Conservation (phyloP, 1,140 invertebrate genomes). For the Atta cephalotes region DNA sequence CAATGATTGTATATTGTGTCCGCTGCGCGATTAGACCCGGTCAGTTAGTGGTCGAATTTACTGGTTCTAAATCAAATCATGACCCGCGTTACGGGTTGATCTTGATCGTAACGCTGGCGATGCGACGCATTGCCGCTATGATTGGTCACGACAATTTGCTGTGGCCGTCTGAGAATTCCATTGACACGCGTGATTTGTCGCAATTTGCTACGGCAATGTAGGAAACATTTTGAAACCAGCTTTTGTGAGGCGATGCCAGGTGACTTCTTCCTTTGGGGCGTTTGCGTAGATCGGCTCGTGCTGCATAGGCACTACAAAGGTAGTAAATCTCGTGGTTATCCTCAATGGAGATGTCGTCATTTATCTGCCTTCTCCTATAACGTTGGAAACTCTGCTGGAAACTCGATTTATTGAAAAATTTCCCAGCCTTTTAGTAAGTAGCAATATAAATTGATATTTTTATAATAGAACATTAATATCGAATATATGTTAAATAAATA, state of each 20-base stretch:
- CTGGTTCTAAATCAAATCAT: slow-evolving; percentile 54
- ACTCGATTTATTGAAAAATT: background rate
- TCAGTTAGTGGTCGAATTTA: slow-evolving; percentile 67
- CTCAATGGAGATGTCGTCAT: slow-evolving; percentile 71
- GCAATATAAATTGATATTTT: background rate
- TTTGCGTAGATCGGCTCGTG: slow-evolving; percentile 70
- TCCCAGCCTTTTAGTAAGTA: background rate
- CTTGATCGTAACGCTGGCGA: slow-evolving; percentile 23
- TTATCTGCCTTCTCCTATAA: slow-evolving; percentile 45
- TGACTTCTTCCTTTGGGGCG: slow-evolving; percentile 68
- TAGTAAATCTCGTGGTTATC: slow-evolving; percentile 77
- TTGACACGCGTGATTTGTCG: slow-evolving; percentile 78
- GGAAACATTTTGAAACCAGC: slow-evolving; percentile 70
- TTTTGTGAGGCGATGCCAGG: slow-evolving; percentile 76
- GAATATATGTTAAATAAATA: background rate
- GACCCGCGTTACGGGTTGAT: slow-evolving; percentile 46
- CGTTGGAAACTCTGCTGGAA: background rate
- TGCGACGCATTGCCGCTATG: slow-evolving; percentile 18
- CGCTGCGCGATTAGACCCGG: slow-evolving; percentile 61
- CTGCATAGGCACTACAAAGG: slow-evolving; percentile 68
- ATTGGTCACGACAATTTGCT: slow-evolving; percentile 64
- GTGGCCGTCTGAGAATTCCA: slow-evolving; percentile 57
- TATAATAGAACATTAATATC: background rate
- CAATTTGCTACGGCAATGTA: slow-evolving; percentile 77
- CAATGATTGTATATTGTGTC: slow-evolving; percentile 47